A percentile compares a stretch with the other conserved stretches of the same genome.
phyloP scores from a whole-genome alignment of 2,888 invertebrate species.

The Mimumesa dahlbomi region DNA sequence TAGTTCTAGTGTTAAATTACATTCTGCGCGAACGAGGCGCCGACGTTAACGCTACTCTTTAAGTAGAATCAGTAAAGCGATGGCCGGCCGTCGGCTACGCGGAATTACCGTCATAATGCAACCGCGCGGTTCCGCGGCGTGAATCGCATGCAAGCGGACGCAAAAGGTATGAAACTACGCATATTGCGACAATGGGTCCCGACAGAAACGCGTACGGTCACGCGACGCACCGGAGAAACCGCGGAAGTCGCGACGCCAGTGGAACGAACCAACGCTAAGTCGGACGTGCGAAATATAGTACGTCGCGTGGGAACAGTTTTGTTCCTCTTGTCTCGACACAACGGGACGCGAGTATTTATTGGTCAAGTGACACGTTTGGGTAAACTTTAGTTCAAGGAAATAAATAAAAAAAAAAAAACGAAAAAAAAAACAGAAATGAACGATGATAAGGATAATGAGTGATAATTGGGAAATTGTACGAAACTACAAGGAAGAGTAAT shows the following conservation, averaged over 20 bases:
- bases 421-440: no score
- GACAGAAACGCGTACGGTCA: conserved; percentile 16
- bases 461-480: no score
- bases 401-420: no score
- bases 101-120: conserved; percentile 43
- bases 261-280: conserved; percentile 1
- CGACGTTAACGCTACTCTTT: conserved; percentile 11
- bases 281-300: conserved; percentile 9
- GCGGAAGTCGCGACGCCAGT: conserved; percentile 9
- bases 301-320: not conserved
- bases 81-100: not conserved
- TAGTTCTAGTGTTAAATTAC: no score
- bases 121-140: conserved; percentile 16
- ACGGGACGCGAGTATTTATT: no score
- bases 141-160: conserved; percentile 32
- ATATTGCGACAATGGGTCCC: conserved; percentile 25
- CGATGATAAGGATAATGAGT: no score
- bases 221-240: conserved; percentile 15
- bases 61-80: conserved; percentile 28
- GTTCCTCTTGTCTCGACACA: no score
- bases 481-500: no score
- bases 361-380: no score
- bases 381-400: no score
- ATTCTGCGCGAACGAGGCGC: conserved; percentile 14
- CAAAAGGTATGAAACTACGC: conserved; percentile 36